Evolutionary conservation across 1,140 invertebrate species (phyloP), one percentile per base, ranked within the genome.

Genomic region (Stegodyphus dumicola): DNA sequence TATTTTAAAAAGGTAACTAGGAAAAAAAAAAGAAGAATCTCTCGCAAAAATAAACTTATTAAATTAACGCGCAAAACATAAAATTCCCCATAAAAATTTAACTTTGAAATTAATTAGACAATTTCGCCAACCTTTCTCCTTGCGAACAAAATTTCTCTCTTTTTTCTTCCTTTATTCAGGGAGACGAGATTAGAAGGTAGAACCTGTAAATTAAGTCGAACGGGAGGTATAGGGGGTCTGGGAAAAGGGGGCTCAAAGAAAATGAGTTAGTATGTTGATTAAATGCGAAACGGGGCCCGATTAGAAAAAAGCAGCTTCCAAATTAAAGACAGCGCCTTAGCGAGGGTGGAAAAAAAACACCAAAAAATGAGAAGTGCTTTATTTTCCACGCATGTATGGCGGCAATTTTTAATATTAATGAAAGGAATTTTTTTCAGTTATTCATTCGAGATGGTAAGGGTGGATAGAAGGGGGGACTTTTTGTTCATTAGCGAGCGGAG

Each of bases 391-490:
- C 81, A 85, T 85, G 77, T 85, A 85, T 85, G 73, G 73, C 73
- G 56, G 81, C 81, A 76, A 85, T 85, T 85, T 85, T 85, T 85
- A 85, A 85, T 85, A 85, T 85, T 85, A 85, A 85, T 85, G 81
- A 85, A 85, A 85, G 33, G 18, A 10, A 7, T 83, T 66, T 33
- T 49, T n/a, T 83, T 56, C 71, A 51, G 60, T 83, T 83, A 83
- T 83, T 83, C 80, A 83, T 83, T 75, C 69, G 70, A 75, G 80
- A 71, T 71, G 53, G 77, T 9, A 65, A 60, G 65, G 7, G 65
- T 9, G 0, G 33, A 51, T 15, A 60, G 77, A 18, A 10, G 67
- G 15, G 48, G 6, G 65, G 18, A 70, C 64, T 77, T 85, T 85
- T 85, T 85, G 73, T 85, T 85, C 81, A 85, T 85, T 85, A 85